Evolutionary conservation across 2,888 invertebrate species (phyloP).

Genomic region (Mythimna vitellina): DNA sequence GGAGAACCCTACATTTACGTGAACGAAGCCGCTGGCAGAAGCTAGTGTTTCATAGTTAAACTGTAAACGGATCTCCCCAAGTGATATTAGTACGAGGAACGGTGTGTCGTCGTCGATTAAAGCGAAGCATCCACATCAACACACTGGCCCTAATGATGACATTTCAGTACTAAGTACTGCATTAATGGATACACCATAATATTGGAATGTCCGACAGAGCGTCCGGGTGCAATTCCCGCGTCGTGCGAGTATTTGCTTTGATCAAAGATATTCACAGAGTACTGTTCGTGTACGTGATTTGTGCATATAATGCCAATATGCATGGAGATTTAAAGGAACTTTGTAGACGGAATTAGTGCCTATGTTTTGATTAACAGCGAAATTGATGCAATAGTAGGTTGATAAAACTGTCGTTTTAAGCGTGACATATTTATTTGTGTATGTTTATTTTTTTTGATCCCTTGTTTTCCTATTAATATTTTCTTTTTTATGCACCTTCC

Average conservation of each 20-base stretch:
- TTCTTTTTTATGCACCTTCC: too few species aligned
- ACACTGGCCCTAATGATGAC: slow-evolving; percentile 34
- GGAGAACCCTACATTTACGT: too few species aligned
- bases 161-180: slow-evolving; percentile 24
- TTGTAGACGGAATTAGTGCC: neutral
- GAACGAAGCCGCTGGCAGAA: too few species aligned
- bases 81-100: slow-evolving; percentile 32
- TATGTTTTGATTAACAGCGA: too few species aligned
- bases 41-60: neutral
- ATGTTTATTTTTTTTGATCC: too few species aligned
- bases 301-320: slow-evolving; percentile 3
- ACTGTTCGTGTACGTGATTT: slow-evolving; percentile 23
- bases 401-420: neutral
- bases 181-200: slow-evolving; percentile 22
- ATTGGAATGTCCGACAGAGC: slow-evolving; percentile 28
- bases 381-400: too few species aligned
- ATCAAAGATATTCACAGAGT: slow-evolving; percentile 16
- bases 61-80: slow-evolving; percentile 22
- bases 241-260: slow-evolving; percentile 26
- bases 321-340: slow-evolving; percentile 7
- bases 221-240: slow-evolving; percentile 33
- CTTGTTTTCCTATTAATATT: too few species aligned
- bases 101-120: slow-evolving; percentile 28
- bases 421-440: too few species aligned
- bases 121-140: slow-evolving; percentile 15